Evolutionary conservation across 2,113 vertebrate species (phyloP).

Genomic region (Lasiurus borealis): DNA sequence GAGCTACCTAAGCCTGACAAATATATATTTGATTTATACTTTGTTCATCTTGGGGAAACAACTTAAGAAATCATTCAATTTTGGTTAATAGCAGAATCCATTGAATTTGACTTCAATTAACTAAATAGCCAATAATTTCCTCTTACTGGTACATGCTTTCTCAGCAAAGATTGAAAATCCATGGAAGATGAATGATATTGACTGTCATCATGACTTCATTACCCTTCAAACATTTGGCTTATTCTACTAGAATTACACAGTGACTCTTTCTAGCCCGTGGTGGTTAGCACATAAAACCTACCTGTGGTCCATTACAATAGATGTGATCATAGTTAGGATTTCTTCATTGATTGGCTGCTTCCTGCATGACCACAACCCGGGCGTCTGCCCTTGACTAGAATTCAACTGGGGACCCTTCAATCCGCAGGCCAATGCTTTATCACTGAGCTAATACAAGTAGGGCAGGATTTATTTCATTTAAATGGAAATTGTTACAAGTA

Average conservation of each 20-base stretch:
- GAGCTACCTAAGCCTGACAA: slow-evolving; percentile 22
- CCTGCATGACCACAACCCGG: no score
- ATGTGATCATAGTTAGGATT: background rate
- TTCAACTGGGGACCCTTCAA: no score
- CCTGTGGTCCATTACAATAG: background rate
- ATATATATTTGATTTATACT: slow-evolving; percentile 66
- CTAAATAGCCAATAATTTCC: slow-evolving; percentile 75
- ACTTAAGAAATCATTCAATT: slow-evolving; percentile 70
- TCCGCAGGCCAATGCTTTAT: no score
- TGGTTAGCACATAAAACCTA: background rate
- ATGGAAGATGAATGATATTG: slow-evolving; percentile 43
- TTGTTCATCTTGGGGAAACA: slow-evolving; percentile 57
- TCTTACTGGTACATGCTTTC: slow-evolving; percentile 60
- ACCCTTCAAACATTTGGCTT: slow-evolving; percentile 35
- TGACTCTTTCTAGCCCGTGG: background rate
- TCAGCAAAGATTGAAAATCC: slow-evolving; percentile 70
- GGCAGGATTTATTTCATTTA: background rate
- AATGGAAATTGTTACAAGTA: background rate
- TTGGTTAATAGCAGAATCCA: slow-evolving; percentile 70
- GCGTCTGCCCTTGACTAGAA: no score
- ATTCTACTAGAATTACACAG: background rate
- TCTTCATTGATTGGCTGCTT: background rate
- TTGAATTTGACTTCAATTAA: slow-evolving; percentile 75
- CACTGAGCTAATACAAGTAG: no score
- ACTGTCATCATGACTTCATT: slow-evolving; percentile 44